A percentile compares a stretch with the other conserved stretches of the same genome.
phyloP scores from a whole-genome alignment of 2,888 invertebrate genomes.

The Cryptocephalus moraei region DNA sequence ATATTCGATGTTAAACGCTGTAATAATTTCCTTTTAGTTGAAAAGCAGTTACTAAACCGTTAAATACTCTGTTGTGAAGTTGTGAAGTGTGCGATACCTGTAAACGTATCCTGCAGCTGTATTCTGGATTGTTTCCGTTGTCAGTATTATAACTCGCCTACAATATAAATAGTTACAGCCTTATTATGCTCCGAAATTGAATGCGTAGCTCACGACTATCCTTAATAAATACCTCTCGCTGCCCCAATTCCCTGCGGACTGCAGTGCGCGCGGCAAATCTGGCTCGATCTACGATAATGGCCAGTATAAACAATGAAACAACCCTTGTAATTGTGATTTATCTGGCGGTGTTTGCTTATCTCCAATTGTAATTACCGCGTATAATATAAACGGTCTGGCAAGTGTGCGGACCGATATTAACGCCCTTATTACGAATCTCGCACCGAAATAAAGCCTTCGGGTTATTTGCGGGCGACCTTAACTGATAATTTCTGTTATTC shows the following conservation, averaged over 20 bases:
- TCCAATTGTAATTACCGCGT: conserved; percentile 27
- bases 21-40: no score
- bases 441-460: conserved; percentile 11
- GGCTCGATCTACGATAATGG: conserved; percentile 5
- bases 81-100: no score
- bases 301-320: conserved; percentile 5
- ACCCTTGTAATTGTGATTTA: conserved; percentile 23
- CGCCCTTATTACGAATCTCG: conserved; percentile 15
- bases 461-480: conserved; percentile 11
- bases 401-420: conserved; percentile 20
- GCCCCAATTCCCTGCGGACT: background rate
- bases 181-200: background rate
- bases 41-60: no score
- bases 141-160: no score
- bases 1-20: no score
- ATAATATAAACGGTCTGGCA: conserved; percentile 21
- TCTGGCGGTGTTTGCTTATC: conserved; percentile 24
- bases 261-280: background rate
- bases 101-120: no score
- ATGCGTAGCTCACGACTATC: background rate
- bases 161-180: background rate
- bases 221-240: background rate
- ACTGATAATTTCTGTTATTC: conserved; percentile 6
- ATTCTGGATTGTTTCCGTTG: no score
- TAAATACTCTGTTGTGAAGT: no score